Base-by-base conservation (phyloP, 2,888 invertebrate genomes). In the Yponomeuta plumbellus region DNA sequence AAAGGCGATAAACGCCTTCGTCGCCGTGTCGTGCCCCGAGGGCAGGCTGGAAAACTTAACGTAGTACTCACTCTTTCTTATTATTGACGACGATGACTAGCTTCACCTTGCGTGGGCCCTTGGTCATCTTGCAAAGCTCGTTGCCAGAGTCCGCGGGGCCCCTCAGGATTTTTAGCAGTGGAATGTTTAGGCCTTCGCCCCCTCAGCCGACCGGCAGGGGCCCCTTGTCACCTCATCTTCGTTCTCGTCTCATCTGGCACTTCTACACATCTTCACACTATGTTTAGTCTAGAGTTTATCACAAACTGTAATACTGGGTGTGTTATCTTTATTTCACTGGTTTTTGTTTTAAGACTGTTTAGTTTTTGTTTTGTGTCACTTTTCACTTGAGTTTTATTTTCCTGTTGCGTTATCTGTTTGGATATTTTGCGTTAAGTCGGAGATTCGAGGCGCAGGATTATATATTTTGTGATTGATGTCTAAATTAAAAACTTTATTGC, bases 51-150 rank as follows among this genome's bases (percentile, higher is more conserved):
- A 52, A 17, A 17, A 52, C 13, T 52, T 52, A 52, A 17, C 17
- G 17, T 52, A 69, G 22, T 90, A 91, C 92, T 92, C 72, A 92
- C 92, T 92, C 92, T 85, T 92, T 92, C 82, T 92, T 92, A 86
- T 91, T 92, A 88, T 92, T 92, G 85, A 92, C 92, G 83, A 92
- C 92, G 88, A 92, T 92, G 89, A 92, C 92, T 86, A 92, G 90
- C 74, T 92, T 92, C 78, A 92, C 92, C 83, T 92, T 92, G 84
- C 92, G 85, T 85, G 92, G 92, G 88, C 92, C 92, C 91, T 92
- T 92, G 79, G 92, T 92, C 92, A 92, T 92, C 85, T 88, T 92
- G 91, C 89, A 90, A 78, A 81, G 77, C 77, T 88, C 88, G 80
- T 87, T 87, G 81, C 84, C 81, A 69, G 75, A 79, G 73, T 88